Conservation (phyloP, 1,140 invertebrate genomes). For the Mya arenaria region DNA sequence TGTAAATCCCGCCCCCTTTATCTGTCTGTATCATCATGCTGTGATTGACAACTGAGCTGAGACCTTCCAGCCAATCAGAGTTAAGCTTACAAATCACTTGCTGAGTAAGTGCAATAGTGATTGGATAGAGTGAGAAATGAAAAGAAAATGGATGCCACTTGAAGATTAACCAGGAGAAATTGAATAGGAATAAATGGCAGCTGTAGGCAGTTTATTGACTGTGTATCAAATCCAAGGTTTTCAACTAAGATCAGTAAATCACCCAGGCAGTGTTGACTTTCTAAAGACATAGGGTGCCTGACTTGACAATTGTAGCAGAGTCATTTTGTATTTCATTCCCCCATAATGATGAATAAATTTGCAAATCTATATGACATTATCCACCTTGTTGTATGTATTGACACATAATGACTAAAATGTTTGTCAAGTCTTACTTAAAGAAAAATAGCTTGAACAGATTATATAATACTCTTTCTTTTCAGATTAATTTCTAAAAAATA, state of each 20-base stretch:
- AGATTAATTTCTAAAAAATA: too few relatives aligned
- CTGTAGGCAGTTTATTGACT: neutral
- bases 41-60: constrained; percentile 27
- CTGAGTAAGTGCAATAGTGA: constrained; percentile 20
- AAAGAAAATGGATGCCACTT: constrained; percentile 35
- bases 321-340: too few relatives aligned
- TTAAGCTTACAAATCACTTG: neutral
- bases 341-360: too few relatives aligned
- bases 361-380: too few relatives aligned
- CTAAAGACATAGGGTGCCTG: too few relatives aligned
- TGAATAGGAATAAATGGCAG: constrained; percentile 20
- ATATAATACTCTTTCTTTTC: too few relatives aligned
- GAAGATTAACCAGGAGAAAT: constrained; percentile 26
- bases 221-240: neutral
- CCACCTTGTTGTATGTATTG: too few relatives aligned
- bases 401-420: too few relatives aligned
- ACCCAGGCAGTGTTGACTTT: constrained; percentile 25
- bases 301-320: too few relatives aligned
- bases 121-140: neutral
- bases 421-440: too few relatives aligned
- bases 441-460: too few relatives aligned
- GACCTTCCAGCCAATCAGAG: constrained; percentile 40
- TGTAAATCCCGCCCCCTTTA: constrained; percentile 25
- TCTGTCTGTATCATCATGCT: constrained; percentile 7
- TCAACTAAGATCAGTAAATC: constrained; percentile 18